Evolutionary conservation across 2,113 vertebrate species (phyloP), one percentile per base, ranked within the genome.

Genomic region (Cyprinodon tularosa): DNA sequence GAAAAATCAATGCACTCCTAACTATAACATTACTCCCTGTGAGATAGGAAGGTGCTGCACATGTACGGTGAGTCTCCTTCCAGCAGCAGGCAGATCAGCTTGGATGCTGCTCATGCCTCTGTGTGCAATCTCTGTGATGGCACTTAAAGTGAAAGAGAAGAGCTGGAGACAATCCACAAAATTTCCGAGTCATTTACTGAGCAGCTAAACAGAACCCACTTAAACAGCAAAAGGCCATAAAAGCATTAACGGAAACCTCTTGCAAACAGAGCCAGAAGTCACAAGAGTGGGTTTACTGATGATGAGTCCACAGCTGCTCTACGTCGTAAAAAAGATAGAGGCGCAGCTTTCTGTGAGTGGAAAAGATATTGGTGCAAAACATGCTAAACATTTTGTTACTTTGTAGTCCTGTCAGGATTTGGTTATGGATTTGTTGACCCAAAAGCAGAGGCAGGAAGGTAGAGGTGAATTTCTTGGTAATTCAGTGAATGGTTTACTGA

Each of bases 171-270:
- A 66, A 85, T 71, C 3, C 77, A 66, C 82, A 83, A 79, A 86
- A 80, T 78, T 78, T 86, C 45, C 62, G 11, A 22, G 76, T 84
- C 63, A 11, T 77, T 85, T 83, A 84, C 63, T 74, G 83, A 87
- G 74, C 71, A 70, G 73, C 83, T 74, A 77, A 85, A 88, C 78
- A 88, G 87, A 62, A 73, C 45, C 83, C 83, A 88, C 88, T 90
- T 86, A 88, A 86, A 81, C 77, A 84, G 84, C 83, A 77, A 82
- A 78, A 71, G 72, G 76, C 89, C 88, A 78, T 83, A 82, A 92
- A 89, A 87, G 89, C 90, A 91, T 90, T 91, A 91, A 91, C 10
- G 57, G 8, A 17, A 71, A 77, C 74, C 48, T 68, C 66, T 86
- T 69, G 64, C 66, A 83, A 79, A 79, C 78, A 63, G 73, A 92